A percentile compares a stretch with the other conserved stretches of the same genome.
Conservation (phyloP, 2,113 vertebrate genomes). For the Scalopus aquaticus region DNA sequence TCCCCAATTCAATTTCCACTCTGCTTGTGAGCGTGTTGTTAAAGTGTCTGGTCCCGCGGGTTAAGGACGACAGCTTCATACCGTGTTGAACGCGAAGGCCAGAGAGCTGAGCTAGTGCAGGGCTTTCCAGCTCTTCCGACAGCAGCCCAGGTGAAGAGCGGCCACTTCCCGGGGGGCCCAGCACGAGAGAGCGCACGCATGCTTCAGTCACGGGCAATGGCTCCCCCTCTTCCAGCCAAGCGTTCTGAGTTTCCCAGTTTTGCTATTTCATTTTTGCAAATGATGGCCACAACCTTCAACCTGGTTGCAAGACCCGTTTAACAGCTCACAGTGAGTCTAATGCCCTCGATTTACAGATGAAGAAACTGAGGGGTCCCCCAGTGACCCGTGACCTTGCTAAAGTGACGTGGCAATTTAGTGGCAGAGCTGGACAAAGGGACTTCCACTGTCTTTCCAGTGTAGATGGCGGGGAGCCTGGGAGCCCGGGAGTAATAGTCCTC, state of each 20-base stretch:
- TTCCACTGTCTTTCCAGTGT: neutral
- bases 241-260: neutral
- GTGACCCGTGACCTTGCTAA: neutral
- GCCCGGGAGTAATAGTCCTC: neutral
- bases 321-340: neutral
- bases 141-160: accelerated
- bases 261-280: neutral
- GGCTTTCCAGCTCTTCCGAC: neutral
- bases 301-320: neutral
- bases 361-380: neutral
- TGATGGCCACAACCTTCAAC: neutral
- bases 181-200: neutral
- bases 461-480: neutral
- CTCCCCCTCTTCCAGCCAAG: accelerated
- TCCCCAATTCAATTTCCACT: slow-evolving; percentile 55
- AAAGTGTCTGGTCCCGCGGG: neutral
- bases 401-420: neutral
- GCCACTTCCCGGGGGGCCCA: neutral
- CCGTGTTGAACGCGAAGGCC: neutral
- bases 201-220: neutral
- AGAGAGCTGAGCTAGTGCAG: neutral
- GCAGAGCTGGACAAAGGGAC: neutral
- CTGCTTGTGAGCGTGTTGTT: neutral
- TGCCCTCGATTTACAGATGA: accelerated
- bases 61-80: accelerated